Evolutionary conservation across 2,888 invertebrate species (phyloP).

Genomic region (Tiliacea aurago): DNA sequence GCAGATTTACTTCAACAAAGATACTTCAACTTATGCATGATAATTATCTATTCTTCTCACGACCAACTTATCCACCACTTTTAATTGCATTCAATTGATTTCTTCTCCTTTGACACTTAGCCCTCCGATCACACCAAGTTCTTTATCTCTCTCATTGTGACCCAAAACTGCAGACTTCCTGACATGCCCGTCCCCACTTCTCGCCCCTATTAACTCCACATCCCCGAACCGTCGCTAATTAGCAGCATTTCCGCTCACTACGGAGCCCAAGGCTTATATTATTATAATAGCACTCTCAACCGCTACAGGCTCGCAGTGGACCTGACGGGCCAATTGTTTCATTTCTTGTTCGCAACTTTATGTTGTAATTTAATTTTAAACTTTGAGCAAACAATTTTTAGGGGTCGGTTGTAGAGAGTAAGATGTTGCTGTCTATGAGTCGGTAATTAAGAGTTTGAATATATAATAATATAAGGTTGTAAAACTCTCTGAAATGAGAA

Average conservation of each 20-base stretch:
- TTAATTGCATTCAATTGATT: too few species aligned
- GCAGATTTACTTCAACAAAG: too few species aligned
- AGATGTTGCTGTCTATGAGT: not conserved
- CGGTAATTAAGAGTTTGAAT: conserved; percentile 15
- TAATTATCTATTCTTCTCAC: not conserved
- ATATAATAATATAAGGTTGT: too few species aligned
- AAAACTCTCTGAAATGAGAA: too few species aligned
- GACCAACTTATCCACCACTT: not conserved
- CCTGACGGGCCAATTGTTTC: conserved; percentile 61
- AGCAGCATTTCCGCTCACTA: conserved; percentile 67
- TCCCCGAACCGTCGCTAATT: conserved; percentile 70
- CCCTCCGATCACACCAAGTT: not conserved
- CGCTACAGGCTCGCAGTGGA: conserved; percentile 53
- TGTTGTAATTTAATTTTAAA: conserved; percentile 72
- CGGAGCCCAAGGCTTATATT: conserved; percentile 73
- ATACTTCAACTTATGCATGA: not conserved
- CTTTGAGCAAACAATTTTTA: conserved; percentile 66
- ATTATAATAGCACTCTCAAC: conserved; percentile 69
- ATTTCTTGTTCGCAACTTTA: conserved; percentile 68
- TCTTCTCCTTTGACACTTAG: not conserved
- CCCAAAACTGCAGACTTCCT: not conserved
- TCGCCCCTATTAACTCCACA: conserved; percentile 39
- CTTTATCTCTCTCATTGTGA: too few species aligned
- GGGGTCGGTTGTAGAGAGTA: conserved; percentile 18
- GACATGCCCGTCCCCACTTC: not conserved